Percentiles rank a stretch among this genome's conserved stretches.
Evolutionary conservation across 2,888 invertebrate species (phyloP).

Genomic region (Nineta flava): DNA sequence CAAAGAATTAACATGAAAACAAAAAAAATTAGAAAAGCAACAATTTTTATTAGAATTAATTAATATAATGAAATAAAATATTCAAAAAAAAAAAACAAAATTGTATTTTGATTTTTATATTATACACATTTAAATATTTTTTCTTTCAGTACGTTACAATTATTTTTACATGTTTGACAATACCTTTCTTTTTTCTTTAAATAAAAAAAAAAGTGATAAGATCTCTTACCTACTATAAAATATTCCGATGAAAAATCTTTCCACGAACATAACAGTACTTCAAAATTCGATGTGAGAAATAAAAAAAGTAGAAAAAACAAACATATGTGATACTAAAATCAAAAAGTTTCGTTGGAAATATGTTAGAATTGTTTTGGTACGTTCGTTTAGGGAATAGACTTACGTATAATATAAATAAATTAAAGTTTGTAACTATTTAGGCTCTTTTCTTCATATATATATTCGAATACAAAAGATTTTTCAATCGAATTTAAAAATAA

Average conservation of each 20-base stretch:
- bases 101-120: neutral
- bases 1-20: too few relatives aligned
- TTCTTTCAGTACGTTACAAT: neutral
- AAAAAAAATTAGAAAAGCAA: neutral
- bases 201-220: constrained; percentile 23
- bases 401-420: too few relatives aligned
- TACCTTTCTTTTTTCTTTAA: neutral
- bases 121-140: neutral
- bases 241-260: neutral
- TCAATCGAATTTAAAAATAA: neutral
- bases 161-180: neutral
- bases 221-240: constrained; percentile 25
- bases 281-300: neutral
- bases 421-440: neutral
- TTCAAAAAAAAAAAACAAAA: neutral
- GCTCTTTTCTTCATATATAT: neutral
- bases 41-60: neutral
- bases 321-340: too few relatives aligned
- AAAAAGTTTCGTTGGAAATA: neutral
- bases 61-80: neutral
- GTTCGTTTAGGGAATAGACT: too few relatives aligned
- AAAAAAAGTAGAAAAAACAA: too few relatives aligned
- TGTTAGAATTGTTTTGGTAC: neutral
- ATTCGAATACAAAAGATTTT: neutral
- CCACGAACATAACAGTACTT: neutral